These are phyloP conservation scores for Norana najaformis DNA, from an alignment of 2,888 invertebrate genomes.

Conservation along the genomic window DNA sequence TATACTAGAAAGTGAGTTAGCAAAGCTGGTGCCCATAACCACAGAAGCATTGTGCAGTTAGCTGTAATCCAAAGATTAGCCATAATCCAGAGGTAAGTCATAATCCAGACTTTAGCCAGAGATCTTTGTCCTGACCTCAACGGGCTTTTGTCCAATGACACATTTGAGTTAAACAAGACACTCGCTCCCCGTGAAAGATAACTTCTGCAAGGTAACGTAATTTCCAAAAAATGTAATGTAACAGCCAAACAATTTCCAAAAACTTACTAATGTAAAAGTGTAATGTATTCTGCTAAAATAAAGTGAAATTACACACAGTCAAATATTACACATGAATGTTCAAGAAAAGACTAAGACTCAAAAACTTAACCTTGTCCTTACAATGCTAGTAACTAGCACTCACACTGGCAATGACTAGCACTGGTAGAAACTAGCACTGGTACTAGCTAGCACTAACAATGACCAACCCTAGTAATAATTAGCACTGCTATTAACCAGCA, in stretches of 20 bases:
- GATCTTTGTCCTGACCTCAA: neutral
- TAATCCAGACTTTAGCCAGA: neutral
- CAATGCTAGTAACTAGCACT: neutral
- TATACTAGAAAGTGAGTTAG: neutral
- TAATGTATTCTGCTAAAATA: too few species aligned
- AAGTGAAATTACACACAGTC: too few species aligned
- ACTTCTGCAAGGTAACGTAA: neutral
- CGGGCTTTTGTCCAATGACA: neutral
- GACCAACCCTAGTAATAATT: neutral
- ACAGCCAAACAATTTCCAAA: too few species aligned
- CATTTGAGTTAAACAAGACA: neutral
- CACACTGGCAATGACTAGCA: neutral
- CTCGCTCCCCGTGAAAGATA: neutral
- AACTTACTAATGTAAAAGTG: too few species aligned
- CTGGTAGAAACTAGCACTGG: neutral
- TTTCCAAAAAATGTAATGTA: neutral
- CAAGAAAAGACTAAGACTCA: too few species aligned
- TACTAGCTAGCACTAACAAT: neutral
- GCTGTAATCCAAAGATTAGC: neutral
- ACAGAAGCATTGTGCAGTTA: neutral
- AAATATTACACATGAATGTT: too few species aligned
- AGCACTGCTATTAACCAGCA: neutral
- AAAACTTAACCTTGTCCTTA: neutral
- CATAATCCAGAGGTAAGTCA: neutral
- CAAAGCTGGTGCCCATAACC: neutral